Evolutionary conservation across 2,888 invertebrate genomes (phyloP).

Genomic region (Elysia crispata): DNA sequence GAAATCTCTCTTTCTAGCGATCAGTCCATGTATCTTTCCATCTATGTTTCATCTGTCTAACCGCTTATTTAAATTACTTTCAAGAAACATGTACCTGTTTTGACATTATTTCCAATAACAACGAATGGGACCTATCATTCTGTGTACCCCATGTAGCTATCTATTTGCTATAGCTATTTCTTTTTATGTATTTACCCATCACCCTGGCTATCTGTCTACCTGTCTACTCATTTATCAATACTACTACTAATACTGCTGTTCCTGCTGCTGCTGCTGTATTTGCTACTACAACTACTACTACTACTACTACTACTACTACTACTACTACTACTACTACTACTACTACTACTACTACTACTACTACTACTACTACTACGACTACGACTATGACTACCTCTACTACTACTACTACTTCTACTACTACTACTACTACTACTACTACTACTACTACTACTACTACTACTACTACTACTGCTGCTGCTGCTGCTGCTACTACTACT

Average conservation of each 20-base stretch:
- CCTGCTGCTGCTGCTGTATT: too few species aligned
- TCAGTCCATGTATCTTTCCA: not conserved
- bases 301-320: not conserved
- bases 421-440: not conserved
- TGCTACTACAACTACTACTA: not conserved
- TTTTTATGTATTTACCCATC: too few species aligned
- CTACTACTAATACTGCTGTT: too few species aligned
- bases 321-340: not conserved
- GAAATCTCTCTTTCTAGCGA: not conserved
- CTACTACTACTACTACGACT: slow-evolving; percentile 4
- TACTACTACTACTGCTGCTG: not conserved
- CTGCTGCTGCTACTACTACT: too few species aligned
- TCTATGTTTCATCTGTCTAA: slow-evolving; percentile 15
- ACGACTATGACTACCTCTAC: not conserved
- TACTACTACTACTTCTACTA: not conserved
- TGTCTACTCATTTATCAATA: too few species aligned
- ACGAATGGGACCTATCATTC: too few species aligned
- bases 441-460: not conserved
- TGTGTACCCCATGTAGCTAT: too few species aligned
- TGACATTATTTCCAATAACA: too few species aligned
- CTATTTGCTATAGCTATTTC: too few species aligned
- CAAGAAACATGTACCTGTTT: too few species aligned
- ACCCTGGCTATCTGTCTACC: not conserved
- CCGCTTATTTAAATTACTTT: too few species aligned
- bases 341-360: not conserved